These are phyloP conservation scores for Oreamnos americanus DNA, from an alignment of 2,113 vertebrate genomes.

Conservation along the genomic window DNA sequence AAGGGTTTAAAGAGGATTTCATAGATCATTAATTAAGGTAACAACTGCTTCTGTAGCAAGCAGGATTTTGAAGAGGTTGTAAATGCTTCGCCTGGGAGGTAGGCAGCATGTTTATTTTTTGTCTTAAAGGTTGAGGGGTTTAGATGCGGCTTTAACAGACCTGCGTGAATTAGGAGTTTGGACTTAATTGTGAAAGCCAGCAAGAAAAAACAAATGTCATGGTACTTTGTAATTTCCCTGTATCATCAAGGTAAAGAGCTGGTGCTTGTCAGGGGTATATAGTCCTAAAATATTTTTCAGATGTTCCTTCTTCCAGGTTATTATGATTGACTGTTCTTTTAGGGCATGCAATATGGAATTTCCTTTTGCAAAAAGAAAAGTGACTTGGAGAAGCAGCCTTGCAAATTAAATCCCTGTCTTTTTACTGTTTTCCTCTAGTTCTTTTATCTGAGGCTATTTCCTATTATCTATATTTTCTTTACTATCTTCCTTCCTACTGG, in stretches of 20 bases:
- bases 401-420: not conserved
- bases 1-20: conserved; percentile 48
- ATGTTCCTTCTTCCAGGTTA: conserved; percentile 1
- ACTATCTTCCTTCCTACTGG: not conserved
- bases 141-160: conserved; percentile 8
- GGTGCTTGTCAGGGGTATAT: not conserved
- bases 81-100: not conserved
- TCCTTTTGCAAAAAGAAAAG: not conserved
- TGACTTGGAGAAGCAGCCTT: not conserved
- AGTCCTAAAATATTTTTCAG: not conserved
- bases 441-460: not conserved
- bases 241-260: not conserved
- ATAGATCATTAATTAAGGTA: conserved; percentile 55
- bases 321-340: not conserved
- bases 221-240: not conserved
- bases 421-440: not conserved
- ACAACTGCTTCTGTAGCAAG: conserved; percentile 41
- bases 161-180: not conserved
- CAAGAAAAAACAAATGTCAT: not conserved
- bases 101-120: conserved; percentile 8
- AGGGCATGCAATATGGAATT: not conserved
- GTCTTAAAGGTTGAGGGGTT: conserved; percentile 32
- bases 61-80: conserved; percentile 23
- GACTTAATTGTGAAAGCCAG: conserved; percentile 7
- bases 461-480: not conserved